Percentiles rank a stretch among this genome's conserved stretches.
Evolutionary conservation across 2,888 invertebrate species (phyloP).

Genomic region (Esperia sulphurella): DNA sequence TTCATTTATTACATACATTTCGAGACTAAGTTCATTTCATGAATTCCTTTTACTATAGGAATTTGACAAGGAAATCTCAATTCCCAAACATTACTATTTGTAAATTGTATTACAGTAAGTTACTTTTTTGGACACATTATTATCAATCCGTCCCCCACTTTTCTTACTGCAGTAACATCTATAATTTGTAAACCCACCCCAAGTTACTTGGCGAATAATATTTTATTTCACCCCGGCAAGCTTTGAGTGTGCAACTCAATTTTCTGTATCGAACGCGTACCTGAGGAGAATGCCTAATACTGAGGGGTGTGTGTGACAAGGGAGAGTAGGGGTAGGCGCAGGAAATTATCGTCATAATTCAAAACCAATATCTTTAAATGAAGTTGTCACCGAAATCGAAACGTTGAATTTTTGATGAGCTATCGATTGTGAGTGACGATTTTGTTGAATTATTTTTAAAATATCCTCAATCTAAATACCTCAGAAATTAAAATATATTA

Average conservation of each 20-base stretch:
- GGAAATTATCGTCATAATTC: slow-evolving; percentile 17
- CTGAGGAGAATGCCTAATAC: slow-evolving; percentile 44
- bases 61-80: too few relatives aligned
- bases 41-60: too few relatives aligned
- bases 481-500: background rate
- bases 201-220: slow-evolving; percentile 30
- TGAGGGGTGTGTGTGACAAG: slow-evolving; percentile 25
- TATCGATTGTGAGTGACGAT: background rate
- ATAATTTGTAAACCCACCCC: slow-evolving; percentile 39
- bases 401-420: background rate
- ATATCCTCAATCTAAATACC: too few relatives aligned
- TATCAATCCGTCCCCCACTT: background rate
- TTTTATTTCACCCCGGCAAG: slow-evolving; percentile 30
- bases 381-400: background rate
- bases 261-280: slow-evolving; percentile 54
- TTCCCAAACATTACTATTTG: too few relatives aligned
- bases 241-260: slow-evolving; percentile 58
- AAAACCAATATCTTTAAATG: background rate
- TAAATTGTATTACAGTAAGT: too few relatives aligned
- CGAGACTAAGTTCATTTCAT: too few relatives aligned
- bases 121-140: background rate
- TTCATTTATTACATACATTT: too few relatives aligned
- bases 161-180: slow-evolving; percentile 13
- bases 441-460: too few relatives aligned
- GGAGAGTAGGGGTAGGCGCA: slow-evolving; percentile 27